Evolutionary conservation across 2,113 vertebrate genomes (phyloP).

Genomic region (Recurvirostra avosetta): DNA sequence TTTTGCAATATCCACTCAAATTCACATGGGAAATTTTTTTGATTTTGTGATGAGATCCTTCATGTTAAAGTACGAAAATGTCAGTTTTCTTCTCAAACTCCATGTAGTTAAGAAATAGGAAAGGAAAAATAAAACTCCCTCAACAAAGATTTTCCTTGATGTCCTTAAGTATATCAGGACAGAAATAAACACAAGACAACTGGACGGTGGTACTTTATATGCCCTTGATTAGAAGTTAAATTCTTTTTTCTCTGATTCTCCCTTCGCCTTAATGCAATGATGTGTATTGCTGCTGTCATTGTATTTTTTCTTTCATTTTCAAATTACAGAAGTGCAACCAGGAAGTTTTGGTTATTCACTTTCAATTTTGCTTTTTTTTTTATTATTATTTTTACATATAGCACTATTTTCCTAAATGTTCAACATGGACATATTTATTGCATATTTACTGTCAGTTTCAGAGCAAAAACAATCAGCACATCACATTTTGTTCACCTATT

Average conservation of each 20-base stretch:
- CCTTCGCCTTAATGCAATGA: not conserved
- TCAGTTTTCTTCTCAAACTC: not conserved
- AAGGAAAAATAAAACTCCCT: not conserved
- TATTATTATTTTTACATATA: not conserved
- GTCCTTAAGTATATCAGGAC: not conserved
- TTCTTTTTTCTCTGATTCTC: not conserved
- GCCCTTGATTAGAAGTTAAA: not conserved
- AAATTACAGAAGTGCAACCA: not conserved
- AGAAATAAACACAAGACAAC: not conserved
- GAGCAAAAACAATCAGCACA: not conserved
- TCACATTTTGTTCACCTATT: not conserved
- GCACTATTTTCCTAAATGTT: not conserved
- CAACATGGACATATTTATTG: not conserved
- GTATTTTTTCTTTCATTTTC: not conserved
- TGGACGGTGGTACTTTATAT: fast-evolving
- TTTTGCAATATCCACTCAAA: not conserved
- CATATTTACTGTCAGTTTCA: not conserved
- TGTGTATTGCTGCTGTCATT: not conserved
- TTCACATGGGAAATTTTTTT: not conserved
- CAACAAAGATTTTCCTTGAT: not conserved
- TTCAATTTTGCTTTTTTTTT: not conserved
- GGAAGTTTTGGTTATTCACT: not conserved
- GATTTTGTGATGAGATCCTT: not conserved
- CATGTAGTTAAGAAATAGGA: not conserved
- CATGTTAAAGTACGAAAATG: fast-evolving